These are phyloP conservation scores for Terebella lapidaria DNA, from an alignment of 2,888 invertebrate species.

Conservation along the genomic window DNA sequence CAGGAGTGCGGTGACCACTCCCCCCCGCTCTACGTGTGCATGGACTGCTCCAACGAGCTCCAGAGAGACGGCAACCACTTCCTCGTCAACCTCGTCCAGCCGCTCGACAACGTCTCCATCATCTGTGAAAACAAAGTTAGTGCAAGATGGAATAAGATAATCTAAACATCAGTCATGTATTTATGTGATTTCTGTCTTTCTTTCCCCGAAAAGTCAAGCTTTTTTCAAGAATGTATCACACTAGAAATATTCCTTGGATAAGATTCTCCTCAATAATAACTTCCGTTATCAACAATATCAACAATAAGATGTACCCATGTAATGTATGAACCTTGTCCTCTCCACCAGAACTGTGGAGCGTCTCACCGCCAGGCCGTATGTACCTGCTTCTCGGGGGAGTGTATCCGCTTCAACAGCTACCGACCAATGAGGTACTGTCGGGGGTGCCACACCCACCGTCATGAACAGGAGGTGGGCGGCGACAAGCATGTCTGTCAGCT, in stretches of 20 bases:
- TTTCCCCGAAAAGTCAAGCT: not conserved
- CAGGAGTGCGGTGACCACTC: conserved; percentile 60
- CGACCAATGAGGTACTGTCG: conserved; percentile 76
- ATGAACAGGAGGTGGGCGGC: conserved; percentile 15
- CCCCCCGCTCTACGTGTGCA: conserved; percentile 91
- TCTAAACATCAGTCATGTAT: not conserved
- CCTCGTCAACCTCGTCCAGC: conserved; percentile 61
- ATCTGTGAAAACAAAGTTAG: conserved; percentile 83
- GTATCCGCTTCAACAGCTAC: conserved; percentile 92
- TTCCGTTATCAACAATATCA: no score
- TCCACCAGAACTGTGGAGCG: conserved; percentile 78
- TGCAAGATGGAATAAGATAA: no score
- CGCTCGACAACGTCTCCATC: conserved; percentile 91
- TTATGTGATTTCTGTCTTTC: not conserved
- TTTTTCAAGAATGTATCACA: no score
- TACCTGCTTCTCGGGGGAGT: conserved; percentile 94
- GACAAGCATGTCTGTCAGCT: conserved; percentile 80
- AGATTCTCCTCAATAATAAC: no score
- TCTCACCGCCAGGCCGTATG: conserved; percentile 83
- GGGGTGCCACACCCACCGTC: conserved; percentile 40
- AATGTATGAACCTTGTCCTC: no score
- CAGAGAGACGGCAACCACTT: conserved; percentile 60
- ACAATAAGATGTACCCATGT: no score
- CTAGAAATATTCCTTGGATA: no score
- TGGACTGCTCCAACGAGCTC: conserved; percentile 74